Evolutionary conservation across 2,113 vertebrate genomes (phyloP), one percentile per base, ranked within the genome.

Genomic region (Larimichthys polyactis): DNA sequence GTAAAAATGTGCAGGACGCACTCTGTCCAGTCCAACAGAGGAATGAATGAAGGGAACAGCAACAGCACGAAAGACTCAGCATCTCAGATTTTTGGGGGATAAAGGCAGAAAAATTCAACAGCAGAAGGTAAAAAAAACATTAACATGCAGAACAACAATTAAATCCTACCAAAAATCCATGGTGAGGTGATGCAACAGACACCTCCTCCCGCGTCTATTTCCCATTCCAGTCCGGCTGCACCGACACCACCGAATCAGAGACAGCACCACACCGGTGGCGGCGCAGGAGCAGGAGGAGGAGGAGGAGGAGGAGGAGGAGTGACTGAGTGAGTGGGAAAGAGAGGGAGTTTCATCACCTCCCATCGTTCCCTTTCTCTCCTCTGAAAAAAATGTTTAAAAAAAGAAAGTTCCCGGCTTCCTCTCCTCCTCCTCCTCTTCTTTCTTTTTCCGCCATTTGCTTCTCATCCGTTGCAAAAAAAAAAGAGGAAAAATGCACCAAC

Each of bases 121-220:
- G 51, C 70, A 11, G 27, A 32, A 40, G 11, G 40, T 43, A 20
- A 51, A 58, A 58, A 14, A 11, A 14, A 55, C 15, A 0, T 54
- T 11, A 66, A 4, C 74, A 71, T 57, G 74, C 49, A 86, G 43
- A 73, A 62, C 10, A 81, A 82, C 3, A 74, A 22, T 62, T 22
- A 16, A 71, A 72, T 85, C 91, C 87, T 92, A 92, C 91, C 91
- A 14, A 83, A 64, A 20, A 78, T 89, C 86, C 85, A 65, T 17
- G 84, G 54, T 70, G 79, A 87, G 75, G 84, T 44, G 11, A 69
- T 22, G 81, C 65, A 78, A 58, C 58, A 51, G 60, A 74, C 78
- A 55, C 79, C 80, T 87, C 78, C 85, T 75, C 82, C 75, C 66
- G 68, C 69, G 71, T 82, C 90, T 85, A 89, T 71, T 80, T 83